Evolutionary conservation across 2,113 vertebrate species (phyloP), one percentile per base, ranked within the genome.

Genomic region (Phylloscopus trochiloides): DNA sequence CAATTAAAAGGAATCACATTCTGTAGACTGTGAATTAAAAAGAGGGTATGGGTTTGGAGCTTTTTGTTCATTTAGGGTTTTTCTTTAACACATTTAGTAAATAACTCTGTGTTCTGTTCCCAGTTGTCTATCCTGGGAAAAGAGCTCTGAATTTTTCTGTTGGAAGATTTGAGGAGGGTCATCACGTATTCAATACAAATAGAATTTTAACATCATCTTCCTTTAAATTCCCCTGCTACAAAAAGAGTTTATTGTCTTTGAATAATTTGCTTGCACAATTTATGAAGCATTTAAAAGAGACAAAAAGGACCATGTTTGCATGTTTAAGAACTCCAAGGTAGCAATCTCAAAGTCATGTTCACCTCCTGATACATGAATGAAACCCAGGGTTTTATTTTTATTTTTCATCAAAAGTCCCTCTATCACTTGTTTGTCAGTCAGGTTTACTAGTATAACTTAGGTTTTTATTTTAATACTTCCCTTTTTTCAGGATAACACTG

Each of bases 11-110:
- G 4, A 70, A 72, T 20, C 0, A 52, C 45, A 75, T 57, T 11
- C 16, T 55, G 28, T 28, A 65, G 57, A 20, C 20, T 65, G 4
- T n/a, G 19, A 86, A 45, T 62, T 55, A 48, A 81, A 71, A 77
- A 67, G 21, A 29, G 7, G 7, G 6, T 3, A 31, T 34, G 4
- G 5, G 3, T 31, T 48, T 54, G 11, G 29, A 14, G 0, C 0
- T 21, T 26, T 40, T 52, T 14, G 2, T 25, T 31, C 19, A 26
- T 42, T 42, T 9, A 1, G 5, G 1, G 1, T 22, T 51, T 38
- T 3, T 25, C 7, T 76, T 82, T 8, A 61, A 47, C 22, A 19
- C 2, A 24, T 78, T 48, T 71, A 59, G 20, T 57, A 48, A 36
- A n/a, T 13, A 68, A 43, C 8, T 3, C 0, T 52, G 11, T 48